phyloP scores from a whole-genome alignment of 2,797 vertebrate genomes.

The Hoplostethus mediterraneus region DNA sequence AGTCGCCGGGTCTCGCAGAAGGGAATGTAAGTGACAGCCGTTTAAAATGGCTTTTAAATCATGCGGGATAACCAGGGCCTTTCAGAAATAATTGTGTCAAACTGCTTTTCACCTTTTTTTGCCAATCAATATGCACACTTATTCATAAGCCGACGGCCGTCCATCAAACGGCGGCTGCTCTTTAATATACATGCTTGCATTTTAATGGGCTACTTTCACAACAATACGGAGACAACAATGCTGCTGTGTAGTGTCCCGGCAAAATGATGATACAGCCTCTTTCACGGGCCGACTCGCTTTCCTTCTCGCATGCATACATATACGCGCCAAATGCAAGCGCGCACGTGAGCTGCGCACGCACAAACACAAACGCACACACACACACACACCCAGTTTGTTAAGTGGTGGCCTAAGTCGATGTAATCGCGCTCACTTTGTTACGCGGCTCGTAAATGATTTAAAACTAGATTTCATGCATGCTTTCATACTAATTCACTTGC shows the following conservation, averaged over 20 bases:
- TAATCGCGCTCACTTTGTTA: constrained; percentile 81
- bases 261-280: constrained; percentile 81
- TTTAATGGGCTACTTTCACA: constrained; percentile 87
- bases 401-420: constrained; percentile 73
- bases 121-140: constrained; percentile 88
- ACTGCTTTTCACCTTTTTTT: constrained; percentile 87
- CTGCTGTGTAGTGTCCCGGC: constrained; percentile 76
- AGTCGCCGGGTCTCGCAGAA: constrained; percentile 83
- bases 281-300: constrained; percentile 57
- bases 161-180: constrained; percentile 85
- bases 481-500: constrained; percentile 81
- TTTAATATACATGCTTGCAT: constrained; percentile 90
- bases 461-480: constrained; percentile 84
- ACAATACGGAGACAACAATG: constrained; percentile 85
- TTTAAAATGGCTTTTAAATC: constrained; percentile 89
- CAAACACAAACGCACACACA: background rate
- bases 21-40: constrained; percentile 86
- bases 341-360: background rate
- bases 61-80: constrained; percentile 82
- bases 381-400: constrained; percentile 50
- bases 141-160: constrained; percentile 84
- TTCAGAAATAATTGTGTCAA: constrained; percentile 90
- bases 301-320: constrained; percentile 6
- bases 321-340: background rate
- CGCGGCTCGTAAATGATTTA: constrained; percentile 79